Base-by-base conservation (phyloP, 2,888 invertebrate species). In the Balanococcus diminutus region DNA sequence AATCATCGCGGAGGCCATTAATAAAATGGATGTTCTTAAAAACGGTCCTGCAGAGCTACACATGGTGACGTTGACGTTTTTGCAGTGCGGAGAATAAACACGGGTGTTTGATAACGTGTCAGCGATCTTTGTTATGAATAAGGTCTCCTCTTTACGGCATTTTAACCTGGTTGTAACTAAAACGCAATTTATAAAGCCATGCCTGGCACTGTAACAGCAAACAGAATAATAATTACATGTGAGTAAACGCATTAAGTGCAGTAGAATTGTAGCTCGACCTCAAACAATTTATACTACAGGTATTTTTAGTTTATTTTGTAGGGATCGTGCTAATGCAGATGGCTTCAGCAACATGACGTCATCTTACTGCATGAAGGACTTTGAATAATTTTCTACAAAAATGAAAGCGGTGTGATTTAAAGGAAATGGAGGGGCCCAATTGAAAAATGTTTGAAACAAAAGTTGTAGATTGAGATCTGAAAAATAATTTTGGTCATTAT, bases 41-140 rank as follows among this genome's bases (percentile, higher is more conserved):
- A 2, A 67, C 32, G 84, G 87, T 92, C 93, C 39, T 90, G 87
- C 86, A 11, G 42, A 67, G 46, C 88, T 88, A 79, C 88, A 88
- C 19, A 87, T 56, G n/a, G 81, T 82, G 51, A 87, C 46, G 81
- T 87, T 87, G 81, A 88, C 87, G 36, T 84, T 86, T 28, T 83
- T 86, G 84, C 89, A 89, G 8, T 87, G 87, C 5, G 88, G 87
- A 6, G 88, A 87, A 84, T 89, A 88, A n/a, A 89, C 89, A 56
- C 88, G 87, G 85, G 88, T 88, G 84, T 88, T 88, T 46, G 89
- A 88, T 72, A 89, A 87, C 0, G 89, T 89, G 84, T 89, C 89
- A 0, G 89, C 89, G 31, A 89, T 89, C 85, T 88, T 88, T 86
- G 88, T 87, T 42, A 89, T 87, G 87, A 89, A 89, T 46, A 88